A percentile compares a stretch with the other conserved stretches of the same genome.
These are phyloP conservation scores for Anneissia japonica DNA, from an alignment of 35 echinoderm and acorn worm genomes.

Conservation along the genomic window DNA sequence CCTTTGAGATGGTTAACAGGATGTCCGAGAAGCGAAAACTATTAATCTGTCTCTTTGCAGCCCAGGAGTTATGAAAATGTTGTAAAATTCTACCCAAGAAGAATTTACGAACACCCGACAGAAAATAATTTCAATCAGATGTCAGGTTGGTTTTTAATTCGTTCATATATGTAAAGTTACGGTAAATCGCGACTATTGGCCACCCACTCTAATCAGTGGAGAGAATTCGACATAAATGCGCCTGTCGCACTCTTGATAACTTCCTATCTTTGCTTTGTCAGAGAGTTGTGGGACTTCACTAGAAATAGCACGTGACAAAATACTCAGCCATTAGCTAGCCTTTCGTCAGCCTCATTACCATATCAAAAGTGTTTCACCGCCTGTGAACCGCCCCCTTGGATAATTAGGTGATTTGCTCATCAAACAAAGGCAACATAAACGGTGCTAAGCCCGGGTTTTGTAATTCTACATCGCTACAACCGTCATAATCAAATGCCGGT, in stretches of 20 bases:
- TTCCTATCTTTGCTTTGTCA: not conserved
- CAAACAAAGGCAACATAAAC: conserved; percentile 3
- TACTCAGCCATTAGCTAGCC: not conserved
- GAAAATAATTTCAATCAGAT: not conserved
- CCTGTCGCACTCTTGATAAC: not conserved
- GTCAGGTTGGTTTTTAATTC: not conserved
- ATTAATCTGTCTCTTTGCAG: not conserved
- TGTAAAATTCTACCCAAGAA: not conserved
- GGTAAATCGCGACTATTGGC: not conserved
- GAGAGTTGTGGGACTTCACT: not conserved
- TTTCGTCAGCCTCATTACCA: conserved; percentile 11
- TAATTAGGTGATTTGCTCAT: conserved; percentile 23
- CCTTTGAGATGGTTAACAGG: not conserved
- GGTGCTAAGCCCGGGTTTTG: not conserved
- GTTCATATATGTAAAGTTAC: not conserved
- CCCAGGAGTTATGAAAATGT: not conserved
- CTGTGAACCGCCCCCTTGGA: not conserved
- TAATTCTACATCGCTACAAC: not conserved
- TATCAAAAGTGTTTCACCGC: conserved; percentile 4
- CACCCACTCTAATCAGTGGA: not conserved
- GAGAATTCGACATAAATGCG: not conserved
- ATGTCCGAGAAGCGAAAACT: not conserved
- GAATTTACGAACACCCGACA: not conserved
- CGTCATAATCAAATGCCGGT: not conserved
- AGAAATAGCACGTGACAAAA: not conserved